A percentile compares a stretch with the other conserved stretches of the same genome.
phyloP scores from a whole-genome alignment of 2,113 vertebrate species.

The Tympanuchus pallidicinctus region DNA sequence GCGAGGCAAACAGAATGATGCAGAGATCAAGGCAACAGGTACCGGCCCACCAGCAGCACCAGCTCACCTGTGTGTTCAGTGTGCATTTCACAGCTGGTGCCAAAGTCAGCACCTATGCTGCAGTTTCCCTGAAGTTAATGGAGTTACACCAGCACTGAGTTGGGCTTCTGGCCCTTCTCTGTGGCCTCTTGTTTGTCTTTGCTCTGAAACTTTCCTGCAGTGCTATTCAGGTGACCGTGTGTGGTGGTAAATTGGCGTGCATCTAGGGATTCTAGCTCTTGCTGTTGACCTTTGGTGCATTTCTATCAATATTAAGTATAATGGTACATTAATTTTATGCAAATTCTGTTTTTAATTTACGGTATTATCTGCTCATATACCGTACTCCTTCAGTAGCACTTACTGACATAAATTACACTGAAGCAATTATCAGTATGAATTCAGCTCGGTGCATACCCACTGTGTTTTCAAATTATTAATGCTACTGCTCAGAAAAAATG shows the following conservation, averaged over 20 bases:
- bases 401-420: not conserved
- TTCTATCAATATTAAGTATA: not conserved
- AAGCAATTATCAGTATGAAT: not conserved
- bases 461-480: not conserved
- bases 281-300: not conserved
- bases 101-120: constrained; percentile 30
- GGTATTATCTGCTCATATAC: not conserved
- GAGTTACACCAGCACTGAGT: not conserved
- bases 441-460: not conserved
- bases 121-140: constrained; percentile 33
- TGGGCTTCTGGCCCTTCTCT: not conserved
- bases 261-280: not conserved
- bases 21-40: not conserved
- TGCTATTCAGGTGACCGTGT: not conserved
- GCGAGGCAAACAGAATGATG: not conserved
- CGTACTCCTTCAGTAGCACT: not conserved
- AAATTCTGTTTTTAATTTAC: constrained; percentile 20
- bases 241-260: accelerated
- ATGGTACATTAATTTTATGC: not conserved
- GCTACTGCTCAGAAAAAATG: not conserved
- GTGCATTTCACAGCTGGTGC: not conserved
- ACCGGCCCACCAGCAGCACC: not conserved
- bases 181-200: not conserved
- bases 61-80: not conserved
- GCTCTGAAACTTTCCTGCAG: not conserved